Percentiles rank a stretch among this genome's conserved stretches.
Evolutionary conservation across 2,888 invertebrate genomes (phyloP).

Genomic region (Perizoma affinitatum): DNA sequence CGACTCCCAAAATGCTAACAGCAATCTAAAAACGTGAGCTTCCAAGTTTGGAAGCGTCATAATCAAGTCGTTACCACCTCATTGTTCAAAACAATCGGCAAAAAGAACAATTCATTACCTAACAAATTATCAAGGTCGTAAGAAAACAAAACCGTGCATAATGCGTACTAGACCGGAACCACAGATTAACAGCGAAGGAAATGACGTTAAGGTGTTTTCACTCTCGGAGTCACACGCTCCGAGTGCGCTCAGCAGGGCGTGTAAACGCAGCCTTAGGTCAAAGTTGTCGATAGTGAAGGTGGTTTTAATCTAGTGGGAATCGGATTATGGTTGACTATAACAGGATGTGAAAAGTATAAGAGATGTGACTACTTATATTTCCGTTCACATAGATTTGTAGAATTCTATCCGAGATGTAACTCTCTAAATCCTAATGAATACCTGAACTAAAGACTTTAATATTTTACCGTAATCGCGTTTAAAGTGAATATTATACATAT

Average conservation of each 20-base stretch:
- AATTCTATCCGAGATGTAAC: background rate
- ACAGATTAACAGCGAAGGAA: slow-evolving; percentile 64
- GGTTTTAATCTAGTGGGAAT: slow-evolving; percentile 24
- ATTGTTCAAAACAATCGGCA: slow-evolving; percentile 20
- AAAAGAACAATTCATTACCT: slow-evolving; percentile 56
- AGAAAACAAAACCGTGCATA: slow-evolving; percentile 73
- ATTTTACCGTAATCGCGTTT: slow-evolving; percentile 22
- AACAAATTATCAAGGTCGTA: slow-evolving; percentile 67
- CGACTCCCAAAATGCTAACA: background rate
- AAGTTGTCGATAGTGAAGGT: slow-evolving; percentile 22
- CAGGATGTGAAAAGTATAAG: slow-evolving; percentile 11
- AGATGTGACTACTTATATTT: slow-evolving; percentile 3
- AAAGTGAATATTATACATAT: slow-evolving; percentile 22
- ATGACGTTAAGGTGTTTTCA: slow-evolving; percentile 69
- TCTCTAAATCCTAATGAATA: slow-evolving; percentile 13
- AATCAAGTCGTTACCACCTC: slow-evolving; percentile 21
- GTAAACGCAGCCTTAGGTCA: slow-evolving; percentile 61
- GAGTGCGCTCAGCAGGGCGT: slow-evolving; percentile 59
- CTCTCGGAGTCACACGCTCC: slow-evolving; percentile 68
- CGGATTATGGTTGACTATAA: slow-evolving; percentile 30
- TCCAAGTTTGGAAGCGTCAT: slow-evolving; percentile 13
- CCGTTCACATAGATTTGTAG: slow-evolving; percentile 1
- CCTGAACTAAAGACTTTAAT: slow-evolving; percentile 11
- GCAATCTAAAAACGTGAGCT: slow-evolving; percentile 11
- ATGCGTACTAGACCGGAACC: slow-evolving; percentile 70